Evolutionary conservation across 1,140 invertebrate genomes (phyloP), one percentile per base, ranked within the genome.

Genomic region (Mactra quadrangularis): DNA sequence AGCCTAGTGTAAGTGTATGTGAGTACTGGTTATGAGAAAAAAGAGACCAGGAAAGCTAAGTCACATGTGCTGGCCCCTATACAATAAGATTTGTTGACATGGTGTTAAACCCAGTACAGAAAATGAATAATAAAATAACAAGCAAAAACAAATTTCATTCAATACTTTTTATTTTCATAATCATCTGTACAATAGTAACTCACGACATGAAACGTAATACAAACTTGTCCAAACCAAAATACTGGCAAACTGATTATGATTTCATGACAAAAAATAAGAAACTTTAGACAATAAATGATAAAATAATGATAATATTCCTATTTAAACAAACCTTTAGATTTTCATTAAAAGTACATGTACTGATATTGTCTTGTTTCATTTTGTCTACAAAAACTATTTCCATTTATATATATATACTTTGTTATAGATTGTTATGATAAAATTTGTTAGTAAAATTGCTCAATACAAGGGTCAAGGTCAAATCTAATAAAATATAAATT

Each of bases 111-210:
- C n/a, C n/a, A n/a, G n/a, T n/a, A n/a, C n/a, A n/a, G n/a, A n/a
- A n/a, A n/a, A n/a, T n/a, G n/a, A n/a, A n/a, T n/a, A n/a, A n/a
- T n/a, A n/a, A 3, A 13, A 66, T 19, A 66, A 22, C 17, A 66
- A 9, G 38, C 4, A 38, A 66, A 47, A 22, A 22, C 17, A 27
- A n/a, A 22, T 29, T 76, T 76, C 31, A 76, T 76, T 76, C 53
- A 76, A 76, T 76, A 55, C 74, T 76, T 76, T 76, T 74, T 76
- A 60, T 74, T 76, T 53, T 76, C 74, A 76, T 60, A 76, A 60
- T 50, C 45, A 62, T 62, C 74, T 76, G 74, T 76, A 76, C 74
- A 76, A 76, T 76, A 76, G 38, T 76, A 47, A 76, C 74, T 62
- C 33, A 76, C 74, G 74, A 76, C 74, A 76, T 62, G 45, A 27